phyloP scores from a whole-genome alignment of 2,888 invertebrate genomes.

The Poecilus cupreus region DNA sequence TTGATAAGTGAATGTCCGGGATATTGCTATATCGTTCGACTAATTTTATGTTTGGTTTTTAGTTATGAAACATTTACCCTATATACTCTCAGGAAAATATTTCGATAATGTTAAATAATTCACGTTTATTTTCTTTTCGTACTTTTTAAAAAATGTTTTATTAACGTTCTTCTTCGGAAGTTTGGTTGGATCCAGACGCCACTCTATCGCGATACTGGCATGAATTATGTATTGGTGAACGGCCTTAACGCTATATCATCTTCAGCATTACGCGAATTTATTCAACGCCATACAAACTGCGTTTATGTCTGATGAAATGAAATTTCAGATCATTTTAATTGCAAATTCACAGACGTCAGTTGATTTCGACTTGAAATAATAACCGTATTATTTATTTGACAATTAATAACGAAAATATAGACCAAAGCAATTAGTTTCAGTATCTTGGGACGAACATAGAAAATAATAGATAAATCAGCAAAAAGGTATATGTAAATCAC shows the following conservation, averaged over 20 bases:
- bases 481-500: no score
- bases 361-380: not conserved
- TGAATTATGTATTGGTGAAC: not conserved
- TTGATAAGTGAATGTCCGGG: conserved; percentile 26
- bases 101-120: not conserved
- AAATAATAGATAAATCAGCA: no score
- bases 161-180: not conserved
- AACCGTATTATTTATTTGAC: no score
- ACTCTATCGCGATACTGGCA: not conserved
- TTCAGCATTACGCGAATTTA: not conserved
- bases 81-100: not conserved
- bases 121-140: not conserved
- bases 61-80: not conserved
- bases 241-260: not conserved
- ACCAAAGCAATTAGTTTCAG: no score
- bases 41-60: not conserved
- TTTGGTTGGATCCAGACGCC: not conserved
- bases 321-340: no score
- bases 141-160: not conserved
- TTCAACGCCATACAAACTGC: not conserved
- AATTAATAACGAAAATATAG: no score
- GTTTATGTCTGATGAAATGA: not conserved
- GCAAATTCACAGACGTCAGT: not conserved
- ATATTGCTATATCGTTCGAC: conserved; percentile 6
- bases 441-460: no score